Evolutionary conservation across 2,113 vertebrate genomes (phyloP), one percentile per base, ranked within the genome.

Genomic region (Alethe diademata): DNA sequence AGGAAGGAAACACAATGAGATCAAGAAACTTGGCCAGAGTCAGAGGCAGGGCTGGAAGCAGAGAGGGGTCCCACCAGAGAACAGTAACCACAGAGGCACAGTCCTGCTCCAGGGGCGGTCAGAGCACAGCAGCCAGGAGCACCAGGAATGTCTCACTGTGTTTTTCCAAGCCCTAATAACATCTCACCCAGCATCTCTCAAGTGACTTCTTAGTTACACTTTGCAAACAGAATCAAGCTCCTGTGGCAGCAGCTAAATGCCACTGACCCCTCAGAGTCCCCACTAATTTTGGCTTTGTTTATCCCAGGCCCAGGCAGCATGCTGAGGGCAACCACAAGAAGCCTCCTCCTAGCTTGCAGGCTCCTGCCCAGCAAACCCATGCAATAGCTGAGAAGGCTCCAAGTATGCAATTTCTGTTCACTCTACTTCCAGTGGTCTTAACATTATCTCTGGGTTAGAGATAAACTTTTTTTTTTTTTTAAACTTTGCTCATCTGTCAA

Each of bases 401-500:
- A 62, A 45, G 70, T 36, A 8, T 3, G 20, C 23, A 17, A 58
- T 86, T 82, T 66, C 53, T 75, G 17, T 62, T 92, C 11, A 0
- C 45, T 65, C 33, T 61, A 5, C 65, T 88, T 91, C 65, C 58
- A 54, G 31, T 53, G 88, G 64, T 66, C 45, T 79, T 84, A 83
- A 62, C 43, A 18, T 72, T 75, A 64, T 72, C 64, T 75, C 86
- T 90, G 57, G 64, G 53, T 47, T 85, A 85, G 78, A 80, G 28
- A 50, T 5, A 66, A 87, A 67, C n/a, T 73, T 84, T 84, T 31
- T 33, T 73, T 73, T 23, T 85, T 61, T 72, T 78, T 61, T 10
- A 28, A 94, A 60, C 78, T 90, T 78, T 84, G 73, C 60, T 88
- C 57, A 71, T 86, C 78, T 95, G 86, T 95, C 96, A 94, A 71